Conservation (phyloP, 2,113 vertebrate species). For the Pelmatolapia mariae region DNA sequence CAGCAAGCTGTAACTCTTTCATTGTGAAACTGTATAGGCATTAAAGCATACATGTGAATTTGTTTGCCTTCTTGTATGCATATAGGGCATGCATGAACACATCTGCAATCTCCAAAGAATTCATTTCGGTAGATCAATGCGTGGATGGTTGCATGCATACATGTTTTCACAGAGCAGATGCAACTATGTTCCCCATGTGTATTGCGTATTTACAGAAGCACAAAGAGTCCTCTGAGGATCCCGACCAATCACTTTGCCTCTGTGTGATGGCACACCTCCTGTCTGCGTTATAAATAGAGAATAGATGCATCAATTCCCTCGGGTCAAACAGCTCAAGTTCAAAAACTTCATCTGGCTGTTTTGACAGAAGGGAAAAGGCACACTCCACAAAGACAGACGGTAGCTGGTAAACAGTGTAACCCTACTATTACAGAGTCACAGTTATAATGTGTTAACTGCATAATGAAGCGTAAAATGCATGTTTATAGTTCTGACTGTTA, state of each 20-base stretch:
- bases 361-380: slow-evolving; percentile 27
- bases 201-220: neutral
- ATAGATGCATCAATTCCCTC: slow-evolving; percentile 39
- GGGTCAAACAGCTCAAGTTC: slow-evolving; percentile 23
- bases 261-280: slow-evolving; percentile 32
- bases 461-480: neutral
- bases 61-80: neutral
- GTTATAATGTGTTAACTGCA: neutral
- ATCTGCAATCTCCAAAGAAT: neutral
- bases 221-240: slow-evolving; percentile 6
- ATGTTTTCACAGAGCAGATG: neutral
- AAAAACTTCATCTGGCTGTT: slow-evolving; percentile 29
- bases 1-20: neutral
- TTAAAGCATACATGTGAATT: neutral
- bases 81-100: neutral
- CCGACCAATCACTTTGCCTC: slow-evolving; percentile 38
- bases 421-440: neutral
- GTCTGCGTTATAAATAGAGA: slow-evolving; percentile 57
- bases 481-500: neutral
- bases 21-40: neutral
- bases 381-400: neutral
- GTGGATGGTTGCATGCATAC: neutral
- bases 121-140: neutral
- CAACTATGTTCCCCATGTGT: neutral
- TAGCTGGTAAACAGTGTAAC: neutral